These are phyloP conservation scores for Gallinago media DNA, from an alignment of 2,113 vertebrate species.

Conservation along the genomic window DNA sequence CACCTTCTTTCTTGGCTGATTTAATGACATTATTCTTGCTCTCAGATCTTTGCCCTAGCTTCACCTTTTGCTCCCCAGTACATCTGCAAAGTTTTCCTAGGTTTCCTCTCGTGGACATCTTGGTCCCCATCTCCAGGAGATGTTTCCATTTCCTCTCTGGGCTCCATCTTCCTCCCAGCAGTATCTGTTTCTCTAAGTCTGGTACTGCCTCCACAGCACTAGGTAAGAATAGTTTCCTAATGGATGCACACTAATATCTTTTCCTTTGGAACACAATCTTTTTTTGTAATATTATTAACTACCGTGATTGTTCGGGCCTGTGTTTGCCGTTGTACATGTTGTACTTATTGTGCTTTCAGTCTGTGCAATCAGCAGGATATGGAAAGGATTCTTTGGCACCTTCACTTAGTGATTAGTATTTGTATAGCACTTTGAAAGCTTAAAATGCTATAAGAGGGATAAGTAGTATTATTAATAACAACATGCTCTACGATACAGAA, in stretches of 20 bases:
- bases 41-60: background rate
- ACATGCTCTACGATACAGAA: background rate
- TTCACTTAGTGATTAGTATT: conserved; percentile 30
- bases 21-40: background rate
- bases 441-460: background rate
- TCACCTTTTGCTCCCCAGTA: background rate
- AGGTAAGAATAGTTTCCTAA: background rate
- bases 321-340: background rate
- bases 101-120: background rate
- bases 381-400: conserved; percentile 34
- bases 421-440: conserved; percentile 26
- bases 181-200: background rate
- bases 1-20: background rate
- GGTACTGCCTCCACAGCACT: background rate
- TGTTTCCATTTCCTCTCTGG: background rate
- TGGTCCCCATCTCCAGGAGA: background rate
- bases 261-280: background rate
- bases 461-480: conserved; percentile 14
- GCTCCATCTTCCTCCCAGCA: background rate
- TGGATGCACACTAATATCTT: background rate
- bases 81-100: background rate
- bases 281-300: background rate
- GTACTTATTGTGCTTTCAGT: background rate
- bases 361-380: background rate
- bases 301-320: background rate